Percentiles rank a stretch among this genome's conserved stretches.
phyloP scores from a whole-genome alignment of 1,140 invertebrate genomes.

The Adoxophyes honmai region DNA sequence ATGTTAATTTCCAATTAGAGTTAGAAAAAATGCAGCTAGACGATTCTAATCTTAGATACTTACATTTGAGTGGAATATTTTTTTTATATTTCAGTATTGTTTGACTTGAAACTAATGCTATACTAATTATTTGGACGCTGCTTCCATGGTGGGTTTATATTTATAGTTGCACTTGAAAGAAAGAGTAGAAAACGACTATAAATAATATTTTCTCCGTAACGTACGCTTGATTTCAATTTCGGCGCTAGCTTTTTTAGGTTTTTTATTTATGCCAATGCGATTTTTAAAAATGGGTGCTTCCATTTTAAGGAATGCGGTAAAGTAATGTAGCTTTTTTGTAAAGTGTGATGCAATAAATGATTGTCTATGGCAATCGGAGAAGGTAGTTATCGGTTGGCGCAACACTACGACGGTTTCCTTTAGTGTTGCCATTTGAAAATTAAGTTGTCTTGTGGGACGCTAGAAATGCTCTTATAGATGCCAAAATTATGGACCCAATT shows the following conservation, averaged over 20 bases:
- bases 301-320: constrained; percentile 31
- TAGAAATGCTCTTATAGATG: constrained; percentile 13
- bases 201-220: constrained; percentile 45
- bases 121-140: constrained; percentile 65
- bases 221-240: constrained; percentile 29
- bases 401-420: constrained; percentile 6
- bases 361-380: constrained; percentile 4
- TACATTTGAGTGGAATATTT: not conserved
- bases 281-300: constrained; percentile 31
- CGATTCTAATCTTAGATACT: too few relatives aligned
- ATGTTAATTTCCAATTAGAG: too few relatives aligned
- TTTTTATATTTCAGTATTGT: constrained; percentile 14
- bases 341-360: constrained; percentile 13
- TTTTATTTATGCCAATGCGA: constrained; percentile 16
- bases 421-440: constrained; percentile 8
- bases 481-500: constrained; percentile 17
- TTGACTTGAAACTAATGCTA: constrained; percentile 41
- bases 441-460: constrained; percentile 3
- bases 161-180: constrained; percentile 67
- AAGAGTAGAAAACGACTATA: constrained; percentile 64
- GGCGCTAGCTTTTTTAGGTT: constrained; percentile 53
- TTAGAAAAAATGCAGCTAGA: too few relatives aligned
- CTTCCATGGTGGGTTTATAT: constrained; percentile 54
- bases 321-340: constrained; percentile 8
- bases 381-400: not conserved